phyloP scores from a whole-genome alignment of 2,888 invertebrate species.

The Onchidella celtica region DNA sequence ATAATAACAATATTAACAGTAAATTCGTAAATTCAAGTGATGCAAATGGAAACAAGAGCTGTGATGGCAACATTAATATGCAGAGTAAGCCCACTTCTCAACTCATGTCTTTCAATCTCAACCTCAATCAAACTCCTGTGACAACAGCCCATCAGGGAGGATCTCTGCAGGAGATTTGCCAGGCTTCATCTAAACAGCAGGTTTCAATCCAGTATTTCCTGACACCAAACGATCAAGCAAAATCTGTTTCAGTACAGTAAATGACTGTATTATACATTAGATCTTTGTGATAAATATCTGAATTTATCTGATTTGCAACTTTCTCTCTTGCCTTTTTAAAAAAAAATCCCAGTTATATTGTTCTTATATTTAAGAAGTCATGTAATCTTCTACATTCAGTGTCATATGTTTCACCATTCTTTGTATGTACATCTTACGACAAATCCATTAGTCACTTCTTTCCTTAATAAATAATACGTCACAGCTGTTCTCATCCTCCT shows the following conservation, averaged over 20 bases:
- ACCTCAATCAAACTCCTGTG: constrained; percentile 10
- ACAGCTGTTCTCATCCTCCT: too few relatives aligned
- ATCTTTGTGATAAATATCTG: neutral
- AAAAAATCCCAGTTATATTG: too few relatives aligned
- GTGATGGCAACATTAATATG: constrained; percentile 18
- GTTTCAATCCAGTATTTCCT: constrained; percentile 20
- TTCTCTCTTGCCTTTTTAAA: neutral
- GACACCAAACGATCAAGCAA: constrained; percentile 17
- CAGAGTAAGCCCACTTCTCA: constrained; percentile 6
- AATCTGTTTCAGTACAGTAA: constrained; percentile 28
- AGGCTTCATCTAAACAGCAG: neutral
- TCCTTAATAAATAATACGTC: too few relatives aligned
- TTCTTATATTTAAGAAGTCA: too few relatives aligned
- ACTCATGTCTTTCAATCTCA: constrained; percentile 38
- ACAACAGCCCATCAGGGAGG: neutral
- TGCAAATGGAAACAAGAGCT: constrained; percentile 27
- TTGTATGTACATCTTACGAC: too few relatives aligned
- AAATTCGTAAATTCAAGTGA: neutral
- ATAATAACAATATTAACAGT: constrained; percentile 21
- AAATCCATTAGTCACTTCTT: too few relatives aligned
- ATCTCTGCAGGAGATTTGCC: neutral
- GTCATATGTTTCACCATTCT: too few relatives aligned
- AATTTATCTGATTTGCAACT: neutral
- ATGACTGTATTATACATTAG: neutral
- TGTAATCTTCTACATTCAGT: too few relatives aligned